Evolutionary conservation across 1,140 invertebrate genomes (phyloP).

Genomic region (Sesamia nonagrioides): DNA sequence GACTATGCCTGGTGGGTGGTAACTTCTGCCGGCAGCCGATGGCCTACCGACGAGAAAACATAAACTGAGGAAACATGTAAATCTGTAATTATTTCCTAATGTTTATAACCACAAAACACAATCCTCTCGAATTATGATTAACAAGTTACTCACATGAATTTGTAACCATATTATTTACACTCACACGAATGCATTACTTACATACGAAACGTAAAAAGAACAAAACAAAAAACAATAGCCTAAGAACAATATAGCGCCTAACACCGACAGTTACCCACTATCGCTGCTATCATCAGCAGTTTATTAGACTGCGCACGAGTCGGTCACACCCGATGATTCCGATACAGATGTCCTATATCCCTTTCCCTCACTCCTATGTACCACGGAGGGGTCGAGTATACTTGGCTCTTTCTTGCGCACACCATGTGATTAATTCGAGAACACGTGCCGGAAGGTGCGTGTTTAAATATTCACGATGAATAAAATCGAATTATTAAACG

Average conservation of each 20-base stretch:
- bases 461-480: conserved; percentile 46
- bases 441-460: conserved; percentile 57
- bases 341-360: conserved; percentile 59
- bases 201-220: neutral
- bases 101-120: too few relatives aligned
- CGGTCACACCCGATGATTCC: conserved; percentile 62
- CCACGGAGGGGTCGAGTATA: conserved; percentile 4
- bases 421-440: conserved; percentile 39
- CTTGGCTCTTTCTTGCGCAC: conserved; percentile 31
- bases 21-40: too few relatives aligned
- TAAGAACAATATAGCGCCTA: conserved; percentile 49
- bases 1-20: too few relatives aligned
- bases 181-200: neutral
- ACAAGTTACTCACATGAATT: too few relatives aligned
- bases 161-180: too few relatives aligned
- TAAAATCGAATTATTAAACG: conserved; percentile 47
- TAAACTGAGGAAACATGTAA: too few relatives aligned
- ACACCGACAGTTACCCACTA: conserved; percentile 36
- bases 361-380: conserved; percentile 43
- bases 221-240: conserved; percentile 43
- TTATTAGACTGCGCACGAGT: conserved; percentile 65
- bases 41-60: too few relatives aligned
- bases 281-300: conserved; percentile 60
- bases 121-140: too few relatives aligned
- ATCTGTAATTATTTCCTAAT: too few relatives aligned